Conservation (phyloP, 2,113 vertebrate genomes). For the Verasper variegatus region DNA sequence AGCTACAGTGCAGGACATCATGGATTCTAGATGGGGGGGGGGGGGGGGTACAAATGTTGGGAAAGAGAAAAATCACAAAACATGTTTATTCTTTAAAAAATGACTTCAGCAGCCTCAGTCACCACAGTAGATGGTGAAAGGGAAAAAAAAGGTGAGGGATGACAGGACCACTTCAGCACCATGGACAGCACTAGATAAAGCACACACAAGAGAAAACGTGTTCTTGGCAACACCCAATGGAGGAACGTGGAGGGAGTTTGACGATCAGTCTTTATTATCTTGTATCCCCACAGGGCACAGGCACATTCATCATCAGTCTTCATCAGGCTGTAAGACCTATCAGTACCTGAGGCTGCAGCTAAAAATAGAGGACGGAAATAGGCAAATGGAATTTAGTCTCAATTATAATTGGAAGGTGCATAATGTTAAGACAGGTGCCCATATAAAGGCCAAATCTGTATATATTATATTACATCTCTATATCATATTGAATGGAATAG, state of each 20-base stretch:
- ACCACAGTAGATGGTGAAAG: neutral
- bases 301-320: conserved; percentile 26
- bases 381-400: conserved; percentile 9
- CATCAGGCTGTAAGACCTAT: neutral
- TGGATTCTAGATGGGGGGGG: conserved; percentile 57
- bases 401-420: neutral
- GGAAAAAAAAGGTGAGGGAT: neutral
- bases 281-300: conserved; percentile 7
- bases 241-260: conserved; percentile 8
- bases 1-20: conserved; percentile 60
- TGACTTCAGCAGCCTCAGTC: neutral
- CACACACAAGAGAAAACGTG: neutral
- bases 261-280: conserved; percentile 30
- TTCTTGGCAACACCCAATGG: no score
- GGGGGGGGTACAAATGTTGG: conserved; percentile 19
- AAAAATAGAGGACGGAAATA: conserved; percentile 35
- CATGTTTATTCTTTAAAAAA: neutral
- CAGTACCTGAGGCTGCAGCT: conserved; percentile 21
- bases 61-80: conserved; percentile 1
- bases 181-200: conserved; percentile 50
- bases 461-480: neutral
- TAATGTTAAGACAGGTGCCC: neutral
- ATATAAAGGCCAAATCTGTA: neutral
- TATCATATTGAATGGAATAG: neutral
- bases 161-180: conserved; percentile 58